Conservation (phyloP, 2,113 vertebrate species). For the Micromys minutus region DNA sequence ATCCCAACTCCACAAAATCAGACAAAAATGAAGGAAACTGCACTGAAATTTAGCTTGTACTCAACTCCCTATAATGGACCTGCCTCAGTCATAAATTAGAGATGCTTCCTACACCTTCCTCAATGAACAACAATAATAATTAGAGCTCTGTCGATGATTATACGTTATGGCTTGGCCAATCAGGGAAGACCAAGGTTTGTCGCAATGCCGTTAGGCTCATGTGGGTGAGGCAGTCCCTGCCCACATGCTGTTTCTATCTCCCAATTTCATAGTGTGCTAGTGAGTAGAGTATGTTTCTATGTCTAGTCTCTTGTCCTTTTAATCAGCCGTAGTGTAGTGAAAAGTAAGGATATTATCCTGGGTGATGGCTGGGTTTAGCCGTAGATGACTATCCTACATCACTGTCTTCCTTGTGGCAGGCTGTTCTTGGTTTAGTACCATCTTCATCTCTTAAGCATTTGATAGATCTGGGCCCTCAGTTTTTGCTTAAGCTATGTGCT, state of each 20-base stretch:
- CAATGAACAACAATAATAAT: not conserved
- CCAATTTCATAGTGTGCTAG: conserved; percentile 16
- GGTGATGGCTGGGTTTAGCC: conserved; percentile 49
- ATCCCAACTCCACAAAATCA: not conserved
- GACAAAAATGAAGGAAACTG: not conserved
- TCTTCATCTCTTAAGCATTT: not conserved
- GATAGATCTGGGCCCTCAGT: not conserved
- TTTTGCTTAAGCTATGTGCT: not conserved
- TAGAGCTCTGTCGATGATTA: not conserved
- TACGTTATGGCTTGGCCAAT: not conserved
- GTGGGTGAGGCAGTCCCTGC: not conserved
- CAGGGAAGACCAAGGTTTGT: not conserved
- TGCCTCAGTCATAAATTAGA: not conserved
- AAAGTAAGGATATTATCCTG: conserved; percentile 7
- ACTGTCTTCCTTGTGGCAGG: not conserved
- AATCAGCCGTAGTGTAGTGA: conserved; percentile 62
- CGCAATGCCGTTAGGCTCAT: not conserved
- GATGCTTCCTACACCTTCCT: conserved; percentile 23
- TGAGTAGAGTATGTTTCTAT: conserved; percentile 32
- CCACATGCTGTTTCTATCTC: not conserved
- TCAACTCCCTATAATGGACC: not conserved
- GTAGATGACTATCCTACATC: not conserved
- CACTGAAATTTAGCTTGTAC: not conserved
- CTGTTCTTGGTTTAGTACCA: not conserved
- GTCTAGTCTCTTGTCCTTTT: conserved; percentile 25